Conservation (phyloP, 2,113 vertebrate genomes). For the Austrofundulus limnaeus region DNA sequence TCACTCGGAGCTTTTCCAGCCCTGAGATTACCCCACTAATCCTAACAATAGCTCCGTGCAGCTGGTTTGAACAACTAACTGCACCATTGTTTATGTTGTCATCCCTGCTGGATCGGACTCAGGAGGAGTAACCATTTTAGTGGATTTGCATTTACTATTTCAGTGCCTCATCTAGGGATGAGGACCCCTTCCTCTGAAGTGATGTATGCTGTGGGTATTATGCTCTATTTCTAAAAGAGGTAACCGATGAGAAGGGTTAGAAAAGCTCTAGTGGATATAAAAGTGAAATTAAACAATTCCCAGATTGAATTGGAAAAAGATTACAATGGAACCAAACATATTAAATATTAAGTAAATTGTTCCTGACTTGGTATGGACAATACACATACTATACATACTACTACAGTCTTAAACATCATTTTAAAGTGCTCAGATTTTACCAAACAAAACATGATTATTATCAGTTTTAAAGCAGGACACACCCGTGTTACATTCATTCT, state of each 20-base stretch:
- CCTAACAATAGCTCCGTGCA: slow-evolving; percentile 65
- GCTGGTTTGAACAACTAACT: slow-evolving; percentile 68
- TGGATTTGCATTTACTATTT: slow-evolving; percentile 66
- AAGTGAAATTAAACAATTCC: slow-evolving; percentile 39
- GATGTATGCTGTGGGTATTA: slow-evolving; percentile 42
- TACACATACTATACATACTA: too few species aligned
- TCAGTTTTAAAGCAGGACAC: too few species aligned
- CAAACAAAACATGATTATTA: too few species aligned
- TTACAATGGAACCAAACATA: slow-evolving; percentile 30
- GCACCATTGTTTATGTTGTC: slow-evolving; percentile 74
- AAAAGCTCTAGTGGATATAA: slow-evolving; percentile 40
- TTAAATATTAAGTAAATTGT: slow-evolving; percentile 12
- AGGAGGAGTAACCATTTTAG: slow-evolving; percentile 52
- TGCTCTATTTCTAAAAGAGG: slow-evolving; percentile 48
- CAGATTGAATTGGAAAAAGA: slow-evolving; percentile 31
- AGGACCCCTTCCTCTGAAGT: slow-evolving; percentile 36
- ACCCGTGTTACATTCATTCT: too few species aligned
- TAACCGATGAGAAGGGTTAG: slow-evolving; percentile 32
- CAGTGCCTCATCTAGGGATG: slow-evolving; percentile 51
- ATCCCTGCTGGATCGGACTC: slow-evolving; percentile 53
- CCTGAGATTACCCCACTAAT: slow-evolving; percentile 72
- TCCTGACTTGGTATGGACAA: neutral
- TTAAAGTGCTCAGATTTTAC: neutral
- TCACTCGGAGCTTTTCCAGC: slow-evolving; percentile 48
- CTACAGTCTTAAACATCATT: neutral